Base-by-base conservation (phyloP, 2,797 vertebrate genomes). In the Gephyroberyx darwinii region DNA sequence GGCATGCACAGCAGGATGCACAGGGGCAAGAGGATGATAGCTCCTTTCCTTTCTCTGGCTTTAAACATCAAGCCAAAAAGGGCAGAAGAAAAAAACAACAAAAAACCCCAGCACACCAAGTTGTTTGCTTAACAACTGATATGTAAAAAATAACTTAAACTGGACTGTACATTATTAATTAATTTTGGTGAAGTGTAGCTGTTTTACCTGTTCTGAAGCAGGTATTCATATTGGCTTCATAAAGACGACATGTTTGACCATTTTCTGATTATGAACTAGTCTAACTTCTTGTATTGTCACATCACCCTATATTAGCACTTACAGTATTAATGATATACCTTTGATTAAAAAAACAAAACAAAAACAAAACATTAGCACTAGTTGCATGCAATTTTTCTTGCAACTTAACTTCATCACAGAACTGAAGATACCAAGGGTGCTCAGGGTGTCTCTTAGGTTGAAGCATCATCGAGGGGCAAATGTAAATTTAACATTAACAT, bases 261-360 rank as follows among this genome's bases (percentile, higher is more conserved):
- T n/a, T n/a, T n/a, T 50, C 47, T 19, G 2, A 19, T 19, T 5
- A 54, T 30, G 22, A 45, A 43, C 5, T 13, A 16, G 14, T 45
- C 13, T 16, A 45, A 16, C 43, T 45, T 45, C 14, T 16, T 16
- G 14, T 16, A 45, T 45, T 45, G 13, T 45, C 43, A 16, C 14
- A 45, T 45, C 14, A 45, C 43, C 14, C 12, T 1, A 10, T 41
- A 41, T 14, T 41, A 41, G 39, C 12, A 41, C 39, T 41, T 13
- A 35, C 39, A 41, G 12, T 4, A 41, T 41, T 41, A 41, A 4
- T 13, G 10, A 41, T 41, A 12, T 41, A 9, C 39, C 39, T 41
- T 41, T 13, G 39, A 41, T 41, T 35, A 35, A 13, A 41, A 12
- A 13, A 79, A 70, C 62, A 80, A 81, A 84, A 82, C 60, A 87